phyloP scores from a whole-genome alignment of 37 sponge, comb jelly and placozoan species.

The Trichoplax adhaerens region DNA sequence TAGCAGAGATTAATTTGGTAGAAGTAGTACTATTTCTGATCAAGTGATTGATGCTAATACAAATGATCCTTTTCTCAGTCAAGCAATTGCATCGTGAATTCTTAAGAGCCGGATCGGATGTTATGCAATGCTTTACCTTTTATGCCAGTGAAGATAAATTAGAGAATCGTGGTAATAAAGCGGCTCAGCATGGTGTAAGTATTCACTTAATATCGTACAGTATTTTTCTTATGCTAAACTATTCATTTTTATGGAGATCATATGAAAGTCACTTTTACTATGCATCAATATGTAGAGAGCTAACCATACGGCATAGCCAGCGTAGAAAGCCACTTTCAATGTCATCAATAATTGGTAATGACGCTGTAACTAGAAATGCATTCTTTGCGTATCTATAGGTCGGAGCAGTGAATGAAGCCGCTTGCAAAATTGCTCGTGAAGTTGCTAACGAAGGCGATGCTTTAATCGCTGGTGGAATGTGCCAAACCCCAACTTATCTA shows the following conservation, averaged over 20 bases:
- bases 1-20: neutral
- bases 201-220: too few species aligned
- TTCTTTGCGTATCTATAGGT: conserved; percentile 1
- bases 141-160: conserved; percentile 38
- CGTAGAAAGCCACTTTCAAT: too few species aligned
- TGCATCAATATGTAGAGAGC: too few species aligned
- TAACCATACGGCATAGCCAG: too few species aligned
- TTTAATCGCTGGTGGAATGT: conserved; percentile 19
- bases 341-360: too few species aligned
- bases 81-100: conserved; percentile 24
- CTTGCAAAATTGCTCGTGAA: conserved; percentile 19
- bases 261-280: too few species aligned
- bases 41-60: neutral
- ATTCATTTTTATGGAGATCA: too few species aligned
- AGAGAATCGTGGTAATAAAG: conserved; percentile 17
- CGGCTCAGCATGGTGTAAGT: neutral
- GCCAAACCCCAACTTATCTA: conserved; percentile 29
- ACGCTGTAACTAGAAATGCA: too few species aligned
- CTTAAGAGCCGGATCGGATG: conserved; percentile 22
- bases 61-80: conserved; percentile 6
- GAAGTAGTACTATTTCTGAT: neutral
- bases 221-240: too few species aligned
- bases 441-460: conserved; percentile 8
- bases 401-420: conserved; percentile 15
- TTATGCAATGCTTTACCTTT: conserved; percentile 27